Percentiles rank a stretch among this genome's conserved stretches.
Evolutionary conservation across 2,888 invertebrate genomes (phyloP).

Genomic region (Odontothrips loti): DNA sequence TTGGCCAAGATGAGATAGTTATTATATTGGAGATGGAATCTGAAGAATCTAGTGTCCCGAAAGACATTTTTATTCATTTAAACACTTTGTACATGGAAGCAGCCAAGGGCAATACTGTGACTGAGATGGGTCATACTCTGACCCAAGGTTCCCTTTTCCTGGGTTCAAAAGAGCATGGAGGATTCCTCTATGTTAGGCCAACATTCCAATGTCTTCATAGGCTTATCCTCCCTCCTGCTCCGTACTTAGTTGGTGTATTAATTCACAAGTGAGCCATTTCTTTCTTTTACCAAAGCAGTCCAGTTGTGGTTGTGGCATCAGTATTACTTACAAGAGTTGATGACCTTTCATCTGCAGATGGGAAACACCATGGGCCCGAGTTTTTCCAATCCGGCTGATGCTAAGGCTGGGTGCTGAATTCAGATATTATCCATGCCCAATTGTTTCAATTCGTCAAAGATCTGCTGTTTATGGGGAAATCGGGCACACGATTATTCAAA

Average conservation of each 20-base stretch:
- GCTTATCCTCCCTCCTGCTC: slow-evolving; percentile 65
- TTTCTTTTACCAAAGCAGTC: neutral
- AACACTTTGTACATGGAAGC: slow-evolving; percentile 67
- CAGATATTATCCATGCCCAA: slow-evolving; percentile 79
- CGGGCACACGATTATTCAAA: slow-evolving; percentile 82
- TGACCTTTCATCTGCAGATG: slow-evolving; percentile 48
- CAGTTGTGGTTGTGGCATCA: neutral
- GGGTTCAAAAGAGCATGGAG: slow-evolving; percentile 68
- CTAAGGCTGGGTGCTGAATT: slow-evolving; percentile 78
- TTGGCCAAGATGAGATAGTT: slow-evolving; percentile 78
- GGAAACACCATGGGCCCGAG: slow-evolving; percentile 79
- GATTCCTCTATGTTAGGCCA: slow-evolving; percentile 75
- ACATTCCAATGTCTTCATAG: slow-evolving; percentile 78
- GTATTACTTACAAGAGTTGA: slow-evolving; percentile 9
- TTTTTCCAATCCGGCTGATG: slow-evolving; percentile 68
- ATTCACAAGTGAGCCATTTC: slow-evolving; percentile 58
- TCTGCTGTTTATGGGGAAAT: slow-evolving; percentile 79
- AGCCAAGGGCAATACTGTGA: slow-evolving; percentile 60
- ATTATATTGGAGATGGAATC: slow-evolving; percentile 63
- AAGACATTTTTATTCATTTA: slow-evolving; percentile 70
- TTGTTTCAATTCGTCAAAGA: slow-evolving; percentile 70
- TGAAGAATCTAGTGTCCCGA: slow-evolving; percentile 61
- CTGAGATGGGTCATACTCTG: slow-evolving; percentile 65
- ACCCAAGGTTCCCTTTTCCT: slow-evolving; percentile 59
- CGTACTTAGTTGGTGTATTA: slow-evolving; percentile 71